Percentiles rank a stretch among this genome's conserved stretches.
Conservation (phyloP, 2,797 vertebrate species). For the Enteromius mattozi region DNA sequence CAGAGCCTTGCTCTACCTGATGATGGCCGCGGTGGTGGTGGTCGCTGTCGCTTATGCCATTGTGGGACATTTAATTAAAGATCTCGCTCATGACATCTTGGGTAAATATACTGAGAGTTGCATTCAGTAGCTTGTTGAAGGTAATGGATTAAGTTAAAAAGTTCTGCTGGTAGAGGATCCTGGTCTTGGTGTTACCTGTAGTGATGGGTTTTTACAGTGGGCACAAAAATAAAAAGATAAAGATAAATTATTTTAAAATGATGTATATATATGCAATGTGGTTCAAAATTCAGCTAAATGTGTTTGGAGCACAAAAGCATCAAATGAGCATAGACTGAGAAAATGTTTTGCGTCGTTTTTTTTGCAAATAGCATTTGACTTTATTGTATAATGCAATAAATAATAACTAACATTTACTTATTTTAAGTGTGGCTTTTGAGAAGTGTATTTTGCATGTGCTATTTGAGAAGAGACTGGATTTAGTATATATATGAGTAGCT, state of each 20-base stretch:
- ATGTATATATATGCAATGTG: neutral
- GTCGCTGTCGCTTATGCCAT: constrained; percentile 85
- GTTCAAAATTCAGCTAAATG: neutral
- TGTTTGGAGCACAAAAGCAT: neutral
- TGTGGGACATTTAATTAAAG: constrained; percentile 87
- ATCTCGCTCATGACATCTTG: constrained; percentile 83
- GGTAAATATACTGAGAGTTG: constrained; percentile 67
- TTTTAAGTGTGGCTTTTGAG: neutral
- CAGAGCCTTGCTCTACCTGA: constrained; percentile 79
- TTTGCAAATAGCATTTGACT: neutral
- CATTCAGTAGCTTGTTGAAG: neutral
- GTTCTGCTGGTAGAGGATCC: neutral
- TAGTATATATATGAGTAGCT: neutral
- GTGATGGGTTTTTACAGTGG: neutral
- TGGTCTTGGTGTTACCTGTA: neutral
- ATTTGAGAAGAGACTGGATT: neutral
- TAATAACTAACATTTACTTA: neutral
- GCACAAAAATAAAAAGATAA: neutral
- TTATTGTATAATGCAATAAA: neutral
- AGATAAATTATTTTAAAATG: neutral
- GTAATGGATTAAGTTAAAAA: neutral
- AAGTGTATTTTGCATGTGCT: neutral
- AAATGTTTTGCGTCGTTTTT: neutral
- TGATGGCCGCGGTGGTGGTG: constrained; percentile 80
- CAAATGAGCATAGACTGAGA: neutral